These are phyloP conservation scores for Microplitis manilae DNA, from an alignment of 2,888 invertebrate genomes.

Conservation along the genomic window DNA sequence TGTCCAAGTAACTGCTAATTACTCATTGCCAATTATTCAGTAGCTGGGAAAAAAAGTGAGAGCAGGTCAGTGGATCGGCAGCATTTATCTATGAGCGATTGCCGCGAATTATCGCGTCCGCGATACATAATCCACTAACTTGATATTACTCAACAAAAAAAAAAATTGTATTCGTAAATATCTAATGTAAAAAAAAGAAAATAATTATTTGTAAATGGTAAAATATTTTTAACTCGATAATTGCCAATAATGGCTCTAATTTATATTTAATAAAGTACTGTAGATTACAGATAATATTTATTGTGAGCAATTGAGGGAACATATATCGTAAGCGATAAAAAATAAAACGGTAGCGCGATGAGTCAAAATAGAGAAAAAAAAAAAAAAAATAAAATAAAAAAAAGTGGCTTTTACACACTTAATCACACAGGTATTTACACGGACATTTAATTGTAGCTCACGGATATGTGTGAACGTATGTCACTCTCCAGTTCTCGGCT, in stretches of 20 bases:
- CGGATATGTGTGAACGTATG: conserved; percentile 17
- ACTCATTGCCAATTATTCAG: too few species aligned
- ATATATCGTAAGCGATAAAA: conserved; percentile 1
- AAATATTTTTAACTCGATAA: background rate
- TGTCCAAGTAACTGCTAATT: too few species aligned
- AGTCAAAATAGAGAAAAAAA: conserved; percentile 23
- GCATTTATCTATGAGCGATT: too few species aligned
- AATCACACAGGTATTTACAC: conserved; percentile 41
- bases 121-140: too few species aligned
- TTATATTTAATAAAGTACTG: background rate
- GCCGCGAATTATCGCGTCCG: too few species aligned
- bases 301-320: background rate
- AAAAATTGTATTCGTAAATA: too few species aligned
- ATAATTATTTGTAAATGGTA: background rate
- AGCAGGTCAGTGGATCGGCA: too few species aligned
- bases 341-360: conserved; percentile 36
- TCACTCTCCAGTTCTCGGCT: conserved; percentile 1
- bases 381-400: conserved; percentile 27
- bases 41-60: too few species aligned
- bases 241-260: background rate
- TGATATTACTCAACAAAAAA: too few species aligned
- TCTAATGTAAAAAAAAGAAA: background rate
- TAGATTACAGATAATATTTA: background rate
- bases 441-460: conserved; percentile 4
- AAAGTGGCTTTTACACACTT: conserved; percentile 48